Conservation (phyloP, 2,113 vertebrate species). For the Haemorhous mexicanus region DNA sequence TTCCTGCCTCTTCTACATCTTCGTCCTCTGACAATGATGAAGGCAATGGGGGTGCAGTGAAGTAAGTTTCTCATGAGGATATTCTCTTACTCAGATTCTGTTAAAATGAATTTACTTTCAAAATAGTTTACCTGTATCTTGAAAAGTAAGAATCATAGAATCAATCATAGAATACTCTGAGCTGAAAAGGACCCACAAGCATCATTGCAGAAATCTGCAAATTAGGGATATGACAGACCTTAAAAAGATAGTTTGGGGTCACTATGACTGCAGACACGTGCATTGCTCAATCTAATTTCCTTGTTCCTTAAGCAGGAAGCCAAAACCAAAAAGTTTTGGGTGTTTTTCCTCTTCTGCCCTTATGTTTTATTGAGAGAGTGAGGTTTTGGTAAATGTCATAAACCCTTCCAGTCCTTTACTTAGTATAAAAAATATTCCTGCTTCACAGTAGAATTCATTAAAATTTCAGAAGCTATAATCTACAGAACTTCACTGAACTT, state of each 20-base stretch:
- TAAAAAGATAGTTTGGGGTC: neutral
- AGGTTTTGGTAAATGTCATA: constrained; percentile 24
- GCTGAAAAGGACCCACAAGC: neutral
- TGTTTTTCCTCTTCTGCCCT: neutral
- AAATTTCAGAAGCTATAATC: neutral
- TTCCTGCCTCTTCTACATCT: constrained; percentile 84
- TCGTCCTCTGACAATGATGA: constrained; percentile 91
- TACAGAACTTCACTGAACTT: neutral
- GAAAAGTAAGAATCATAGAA: neutral
- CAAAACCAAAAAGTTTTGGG: neutral
- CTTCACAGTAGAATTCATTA: neutral
- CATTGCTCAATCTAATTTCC: rapidly evolving
- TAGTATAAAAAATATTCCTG: neutral
- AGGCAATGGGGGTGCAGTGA: constrained; percentile 81
- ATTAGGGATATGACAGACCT: neutral
- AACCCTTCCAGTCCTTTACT: neutral
- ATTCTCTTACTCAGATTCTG: neutral
- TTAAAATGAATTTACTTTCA: neutral
- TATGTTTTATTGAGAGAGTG: neutral
- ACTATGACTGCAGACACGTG: neutral
- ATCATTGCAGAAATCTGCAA: neutral
- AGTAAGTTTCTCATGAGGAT: constrained; percentile 76
- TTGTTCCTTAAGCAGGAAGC: neutral
- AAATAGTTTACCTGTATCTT: neutral
- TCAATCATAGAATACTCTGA: neutral